These are phyloP conservation scores for Acanthosepion pharaonis DNA, from an alignment of 2,888 invertebrate genomes.

Conservation along the genomic window DNA sequence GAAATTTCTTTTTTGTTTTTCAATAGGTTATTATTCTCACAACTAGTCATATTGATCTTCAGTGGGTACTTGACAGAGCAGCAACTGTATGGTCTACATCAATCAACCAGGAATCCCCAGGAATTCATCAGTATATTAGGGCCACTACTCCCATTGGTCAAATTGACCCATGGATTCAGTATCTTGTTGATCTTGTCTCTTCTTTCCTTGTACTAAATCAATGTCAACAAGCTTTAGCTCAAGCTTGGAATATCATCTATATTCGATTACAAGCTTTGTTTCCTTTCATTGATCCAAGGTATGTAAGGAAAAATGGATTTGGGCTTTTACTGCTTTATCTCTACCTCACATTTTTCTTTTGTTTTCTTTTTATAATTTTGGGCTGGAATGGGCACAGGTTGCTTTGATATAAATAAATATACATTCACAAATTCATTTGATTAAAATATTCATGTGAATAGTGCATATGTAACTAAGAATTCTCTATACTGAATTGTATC, in stretches of 20 bases:
- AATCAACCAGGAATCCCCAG: constrained; percentile 61
- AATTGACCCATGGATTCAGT: constrained; percentile 75
- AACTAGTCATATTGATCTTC: constrained; percentile 85
- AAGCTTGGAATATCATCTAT: constrained; percentile 97
- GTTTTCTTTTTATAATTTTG: too few relatives aligned
- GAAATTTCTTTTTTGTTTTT: background rate
- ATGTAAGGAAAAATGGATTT: constrained; percentile 52
- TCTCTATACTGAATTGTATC: background rate
- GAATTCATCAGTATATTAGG: constrained; percentile 58
- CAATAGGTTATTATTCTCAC: constrained; percentile 83
- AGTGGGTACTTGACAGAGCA: constrained; percentile 92
- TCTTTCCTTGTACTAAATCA: constrained; percentile 81
- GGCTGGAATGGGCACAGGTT: too few relatives aligned
- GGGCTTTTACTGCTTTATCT: background rate
- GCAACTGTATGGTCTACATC: constrained; percentile 85
- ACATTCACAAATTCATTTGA: too few relatives aligned
- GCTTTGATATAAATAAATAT: too few relatives aligned
- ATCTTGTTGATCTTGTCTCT: constrained; percentile 87
- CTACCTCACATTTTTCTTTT: too few relatives aligned
- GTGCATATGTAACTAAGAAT: too few relatives aligned
- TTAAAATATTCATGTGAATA: too few relatives aligned
- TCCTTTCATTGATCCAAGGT: constrained; percentile 89
- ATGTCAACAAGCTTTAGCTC: constrained; percentile 86
- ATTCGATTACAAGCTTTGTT: constrained; percentile 91
- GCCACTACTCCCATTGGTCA: constrained; percentile 63